Conservation (phyloP, 2,888 invertebrate species). For the Diplazon laetatorius region DNA sequence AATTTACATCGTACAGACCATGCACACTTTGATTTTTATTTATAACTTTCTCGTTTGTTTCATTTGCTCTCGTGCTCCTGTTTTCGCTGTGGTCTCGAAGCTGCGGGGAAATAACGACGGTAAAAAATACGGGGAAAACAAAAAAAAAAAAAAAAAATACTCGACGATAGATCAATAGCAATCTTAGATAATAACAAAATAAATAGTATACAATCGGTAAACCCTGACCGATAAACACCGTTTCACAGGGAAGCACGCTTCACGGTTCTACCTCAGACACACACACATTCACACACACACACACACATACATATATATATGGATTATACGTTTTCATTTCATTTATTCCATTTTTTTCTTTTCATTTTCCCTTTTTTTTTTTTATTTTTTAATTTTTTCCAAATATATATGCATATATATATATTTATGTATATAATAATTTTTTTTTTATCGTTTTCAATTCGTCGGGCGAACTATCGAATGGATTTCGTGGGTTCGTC, state of each 20-base stretch:
- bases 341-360: constrained; percentile 60
- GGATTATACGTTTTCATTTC: no score
- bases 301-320: no score
- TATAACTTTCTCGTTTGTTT: no score
- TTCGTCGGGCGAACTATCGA: constrained; percentile 18
- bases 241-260: constrained; percentile 60
- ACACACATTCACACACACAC: no score
- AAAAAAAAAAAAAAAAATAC: no score
- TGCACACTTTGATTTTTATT: no score
- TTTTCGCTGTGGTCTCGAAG: constrained; percentile 30
- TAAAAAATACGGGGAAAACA: constrained; percentile 59
- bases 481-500: constrained; percentile 26
- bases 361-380: constrained; percentile 10
- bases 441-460: constrained; percentile 5
- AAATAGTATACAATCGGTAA: constrained; percentile 61
- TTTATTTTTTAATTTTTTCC: constrained; percentile 14
- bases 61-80: neutral
- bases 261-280: constrained; percentile 66
- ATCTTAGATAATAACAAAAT: constrained; percentile 62
- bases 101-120: constrained; percentile 49
- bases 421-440: no score
- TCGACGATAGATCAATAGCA: constrained; percentile 57
- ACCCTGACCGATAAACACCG: constrained; percentile 36
- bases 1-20: no score
- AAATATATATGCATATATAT: no score